These are phyloP conservation scores for Rotaria sp. DNA, from an alignment of 2,888 invertebrate genomes.

Conservation along the genomic window DNA sequence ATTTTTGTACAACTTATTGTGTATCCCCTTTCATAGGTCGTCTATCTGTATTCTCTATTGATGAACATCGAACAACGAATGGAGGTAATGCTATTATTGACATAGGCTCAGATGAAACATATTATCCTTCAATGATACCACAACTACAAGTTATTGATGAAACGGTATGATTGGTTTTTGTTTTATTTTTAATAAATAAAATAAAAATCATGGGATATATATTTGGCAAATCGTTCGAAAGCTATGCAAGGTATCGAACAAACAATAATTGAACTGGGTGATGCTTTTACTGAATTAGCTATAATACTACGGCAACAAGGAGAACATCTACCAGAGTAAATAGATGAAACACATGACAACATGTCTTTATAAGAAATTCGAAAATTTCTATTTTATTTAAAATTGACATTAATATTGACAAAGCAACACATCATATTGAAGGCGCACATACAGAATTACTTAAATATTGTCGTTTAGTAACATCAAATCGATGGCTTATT, in stretches of 20 bases:
- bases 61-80: constrained; percentile 24
- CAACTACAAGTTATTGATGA: constrained; percentile 19
- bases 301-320: constrained; percentile 93
- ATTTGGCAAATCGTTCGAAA: constrained; percentile 83
- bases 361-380: too few relatives aligned
- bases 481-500: constrained; percentile 96
- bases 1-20: too few relatives aligned
- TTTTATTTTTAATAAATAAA: constrained; percentile 31
- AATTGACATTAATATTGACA: constrained; percentile 91
- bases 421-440: constrained; percentile 89
- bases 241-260: constrained; percentile 99
- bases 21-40: not conserved
- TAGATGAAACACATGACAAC: not conserved
- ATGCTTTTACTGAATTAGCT: constrained; percentile 79
- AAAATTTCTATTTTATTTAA: constrained; percentile 55
- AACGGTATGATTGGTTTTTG: constrained; percentile 37
- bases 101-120: constrained; percentile 25
- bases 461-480: constrained; percentile 91
- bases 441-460: constrained; percentile 92
- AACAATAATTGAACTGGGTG: constrained; percentile 95
- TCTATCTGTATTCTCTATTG: constrained; percentile 31
- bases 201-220: constrained; percentile 63
- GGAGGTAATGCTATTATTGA: constrained; percentile 47
- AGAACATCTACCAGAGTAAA: constrained; percentile 79
- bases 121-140: not conserved